These are phyloP conservation scores for Adelphocoris suturalis DNA, from an alignment of 2,888 invertebrate genomes.

Conservation along the genomic window DNA sequence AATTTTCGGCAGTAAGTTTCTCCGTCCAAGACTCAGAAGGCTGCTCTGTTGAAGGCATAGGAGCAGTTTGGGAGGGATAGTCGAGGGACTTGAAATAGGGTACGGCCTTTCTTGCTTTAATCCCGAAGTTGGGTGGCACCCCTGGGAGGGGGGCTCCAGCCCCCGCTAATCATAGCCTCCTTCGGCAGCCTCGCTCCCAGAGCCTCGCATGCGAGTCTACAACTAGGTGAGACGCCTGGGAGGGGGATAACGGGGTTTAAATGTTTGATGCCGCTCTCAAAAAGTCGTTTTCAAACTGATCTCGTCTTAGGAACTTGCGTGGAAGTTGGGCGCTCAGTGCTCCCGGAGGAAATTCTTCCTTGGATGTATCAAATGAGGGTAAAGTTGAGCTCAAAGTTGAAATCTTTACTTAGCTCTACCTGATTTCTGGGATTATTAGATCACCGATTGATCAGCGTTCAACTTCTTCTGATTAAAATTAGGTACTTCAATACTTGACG, in stretches of 20 bases:
- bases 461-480: too few relatives aligned
- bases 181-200: not conserved
- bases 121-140: constrained; percentile 39
- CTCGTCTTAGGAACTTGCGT: not conserved
- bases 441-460: not conserved
- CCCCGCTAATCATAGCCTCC: constrained; percentile 28
- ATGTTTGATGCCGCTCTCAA: constrained; percentile 1
- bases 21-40: not conserved
- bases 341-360: constrained; percentile 21
- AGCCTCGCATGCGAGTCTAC: not conserved
- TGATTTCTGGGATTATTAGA: not conserved
- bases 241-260: not conserved
- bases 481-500: too few relatives aligned
- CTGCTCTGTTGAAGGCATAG: not conserved
- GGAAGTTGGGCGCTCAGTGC: constrained; percentile 2
- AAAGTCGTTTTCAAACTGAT: constrained; percentile 4
- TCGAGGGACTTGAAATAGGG: constrained; percentile 37
- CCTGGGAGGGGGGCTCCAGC: not conserved
- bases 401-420: not conserved
- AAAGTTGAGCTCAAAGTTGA: not conserved
- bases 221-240: not conserved
- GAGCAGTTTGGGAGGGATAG: not conserved
- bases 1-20: constrained; percentile 40
- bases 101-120: constrained; percentile 37
- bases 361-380: not conserved